Evolutionary conservation across 2,888 invertebrate species (phyloP).

Genomic region (Tenthredo distinguenda): DNA sequence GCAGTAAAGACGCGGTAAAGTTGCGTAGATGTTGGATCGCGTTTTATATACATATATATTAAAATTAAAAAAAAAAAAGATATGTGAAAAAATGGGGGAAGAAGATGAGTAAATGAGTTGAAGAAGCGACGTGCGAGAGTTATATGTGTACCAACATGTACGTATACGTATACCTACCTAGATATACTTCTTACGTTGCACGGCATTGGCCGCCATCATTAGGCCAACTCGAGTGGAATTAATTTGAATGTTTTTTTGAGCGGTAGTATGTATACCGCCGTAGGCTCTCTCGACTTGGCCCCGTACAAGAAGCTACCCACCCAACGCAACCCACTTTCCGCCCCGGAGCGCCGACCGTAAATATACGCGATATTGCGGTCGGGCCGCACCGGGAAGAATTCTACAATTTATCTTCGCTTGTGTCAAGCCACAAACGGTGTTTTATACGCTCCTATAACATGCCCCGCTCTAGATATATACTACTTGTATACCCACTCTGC

Average conservation of each 20-base stretch:
- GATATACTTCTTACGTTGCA: constrained; percentile 56
- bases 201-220: constrained; percentile 75
- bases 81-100: neutral
- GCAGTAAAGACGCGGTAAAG: neutral
- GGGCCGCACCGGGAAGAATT: constrained; percentile 62
- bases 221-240: constrained; percentile 72
- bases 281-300: constrained; percentile 64
- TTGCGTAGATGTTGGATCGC: neutral
- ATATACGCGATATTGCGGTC: constrained; percentile 70
- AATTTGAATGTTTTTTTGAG: constrained; percentile 76
- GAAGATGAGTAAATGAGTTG: neutral
- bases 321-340: constrained; percentile 59
- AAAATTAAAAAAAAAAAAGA: neutral
- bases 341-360: constrained; percentile 65
- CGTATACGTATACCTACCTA: neutral
- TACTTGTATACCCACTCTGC: neutral
- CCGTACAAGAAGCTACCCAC: constrained; percentile 55
- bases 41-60: neutral
- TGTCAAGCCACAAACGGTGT: constrained; percentile 62
- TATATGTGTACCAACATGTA: neutral
- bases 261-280: constrained; percentile 62
- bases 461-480: neutral
- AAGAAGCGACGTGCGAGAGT: neutral
- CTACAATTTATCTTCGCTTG: constrained; percentile 70
- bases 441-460: constrained; percentile 29